Evolutionary conservation across 2,797 vertebrate genomes (phyloP), one percentile per base, ranked within the genome.

Genomic region (Fistularia tabacaria): DNA sequence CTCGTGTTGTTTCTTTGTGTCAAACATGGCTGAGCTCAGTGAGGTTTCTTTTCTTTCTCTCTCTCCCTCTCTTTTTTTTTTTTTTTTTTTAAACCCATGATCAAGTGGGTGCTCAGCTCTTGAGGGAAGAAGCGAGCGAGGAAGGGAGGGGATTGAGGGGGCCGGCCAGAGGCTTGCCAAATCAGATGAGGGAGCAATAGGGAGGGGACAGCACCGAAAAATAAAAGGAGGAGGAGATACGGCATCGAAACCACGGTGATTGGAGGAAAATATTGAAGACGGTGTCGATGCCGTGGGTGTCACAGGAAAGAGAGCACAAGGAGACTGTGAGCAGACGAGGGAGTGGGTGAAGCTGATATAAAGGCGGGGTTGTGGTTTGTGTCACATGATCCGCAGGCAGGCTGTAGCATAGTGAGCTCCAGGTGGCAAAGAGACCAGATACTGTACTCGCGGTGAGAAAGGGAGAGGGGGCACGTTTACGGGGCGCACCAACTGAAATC

Each of bases 141-240:
- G 36, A 48, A 56, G 51, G 73, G 80, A 79, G 70, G 80, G 59
- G 62, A 65, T 39, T 58, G 62, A 67, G 58, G 75, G 81, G 86
- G 76, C 71, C 47, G 79, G 85, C 62, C 75, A 80, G 83, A 79
- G 84, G 86, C 82, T 86, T 80, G 85, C 83, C 83, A 87, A 88
- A 88, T 87, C 68, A 54, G 79, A 86, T 75, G 77, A 78, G 73
- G 72, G 77, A 66, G 66, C 65, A 58, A 45, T 74, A 63, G 61
- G 66, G 77, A 80, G 73, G 77, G 65, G 77, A 67, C 52, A 25
- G 58, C 45, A 43, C 62, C 46, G 49, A 69, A 45, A 60, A 64
- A 48, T 67, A 64, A 61, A 62, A 64, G 66, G 60, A 53, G 49
- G 55, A 50, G 12, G 43, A 41, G 50, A 62, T 25, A 46, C 44